Percentiles rank a stretch among this genome's conserved stretches.
phyloP scores from a whole-genome alignment of 2,888 invertebrate genomes.

The Paralinhomoeus sp. region DNA sequence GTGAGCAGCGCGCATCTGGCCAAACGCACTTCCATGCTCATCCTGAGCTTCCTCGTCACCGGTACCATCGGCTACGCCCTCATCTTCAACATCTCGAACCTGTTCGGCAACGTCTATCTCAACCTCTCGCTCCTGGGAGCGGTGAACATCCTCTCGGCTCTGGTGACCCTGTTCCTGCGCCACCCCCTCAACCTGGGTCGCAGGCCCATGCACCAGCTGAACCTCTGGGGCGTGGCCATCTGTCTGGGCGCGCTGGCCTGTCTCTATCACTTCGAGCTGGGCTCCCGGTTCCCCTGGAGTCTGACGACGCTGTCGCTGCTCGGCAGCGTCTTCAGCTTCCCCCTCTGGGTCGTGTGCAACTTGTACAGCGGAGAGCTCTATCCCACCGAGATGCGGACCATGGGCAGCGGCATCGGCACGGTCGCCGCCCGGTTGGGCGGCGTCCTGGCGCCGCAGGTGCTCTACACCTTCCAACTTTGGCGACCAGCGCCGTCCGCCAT shows the following conservation, averaged over 20 bases:
- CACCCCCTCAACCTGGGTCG: neutral
- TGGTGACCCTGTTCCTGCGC: neutral
- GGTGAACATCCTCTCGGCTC: neutral
- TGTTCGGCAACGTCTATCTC: slow-evolving; percentile 1
- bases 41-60: slow-evolving; percentile 1
- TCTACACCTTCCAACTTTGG: neutral
- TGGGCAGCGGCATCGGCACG: neutral
- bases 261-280: neutral
- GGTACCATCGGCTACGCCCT: slow-evolving; percentile 1
- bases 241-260: neutral
- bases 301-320: neutral
- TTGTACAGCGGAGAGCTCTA: slow-evolving; percentile 3
- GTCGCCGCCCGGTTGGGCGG: neutral
- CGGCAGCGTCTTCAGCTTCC: slow-evolving; percentile 1
- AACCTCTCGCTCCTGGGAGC: slow-evolving; percentile 1
- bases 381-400: slow-evolving; percentile 1
- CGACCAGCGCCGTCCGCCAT: neutral
- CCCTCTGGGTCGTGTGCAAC: slow-evolving; percentile 1
- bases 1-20: neutral
- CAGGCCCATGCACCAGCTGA: neutral
- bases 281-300: neutral
- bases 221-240: slow-evolving; percentile 1
- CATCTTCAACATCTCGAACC: slow-evolving; percentile 3
- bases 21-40: neutral
- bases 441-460: neutral